phyloP scores from a whole-genome alignment of 2,797 vertebrate genomes.

The Morelia viridis region DNA sequence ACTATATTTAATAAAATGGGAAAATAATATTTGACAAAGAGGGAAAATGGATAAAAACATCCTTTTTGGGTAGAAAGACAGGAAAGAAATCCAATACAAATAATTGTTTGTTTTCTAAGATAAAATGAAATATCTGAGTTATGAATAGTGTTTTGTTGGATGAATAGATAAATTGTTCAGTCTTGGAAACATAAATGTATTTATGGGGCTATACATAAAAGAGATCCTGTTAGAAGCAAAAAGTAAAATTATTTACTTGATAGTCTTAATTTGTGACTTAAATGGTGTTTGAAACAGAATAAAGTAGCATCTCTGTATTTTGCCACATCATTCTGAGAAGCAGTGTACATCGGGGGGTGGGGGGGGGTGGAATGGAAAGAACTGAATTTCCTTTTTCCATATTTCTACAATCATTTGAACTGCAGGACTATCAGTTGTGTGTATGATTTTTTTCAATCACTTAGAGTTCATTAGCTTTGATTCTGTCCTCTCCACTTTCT shows the following conservation, averaged over 20 bases:
- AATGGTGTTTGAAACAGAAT: neutral
- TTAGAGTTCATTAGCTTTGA: neutral
- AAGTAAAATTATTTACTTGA: neutral
- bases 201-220: neutral
- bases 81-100: neutral
- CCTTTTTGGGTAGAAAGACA: neutral
- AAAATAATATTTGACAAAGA: neutral
- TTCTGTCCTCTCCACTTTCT: neutral
- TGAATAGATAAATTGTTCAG: neutral
- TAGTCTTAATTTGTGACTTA: neutral
- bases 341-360: neutral
- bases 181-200: neutral
- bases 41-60: neutral
- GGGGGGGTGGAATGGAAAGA: neutral
- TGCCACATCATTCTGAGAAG: neutral
- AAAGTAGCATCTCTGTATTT: neutral
- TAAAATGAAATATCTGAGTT: neutral
- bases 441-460: neutral
- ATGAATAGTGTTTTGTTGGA: neutral
- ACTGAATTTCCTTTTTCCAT: neutral
- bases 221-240: neutral
- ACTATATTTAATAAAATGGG: neutral
- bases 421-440: constrained; percentile 60
- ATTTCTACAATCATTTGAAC: constrained; percentile 54
- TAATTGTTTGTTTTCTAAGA: neutral